A percentile compares a stretch with the other conserved stretches of the same genome.
phyloP scores from a whole-genome alignment of 2,888 invertebrate species.

The Eurytoma californica region DNA sequence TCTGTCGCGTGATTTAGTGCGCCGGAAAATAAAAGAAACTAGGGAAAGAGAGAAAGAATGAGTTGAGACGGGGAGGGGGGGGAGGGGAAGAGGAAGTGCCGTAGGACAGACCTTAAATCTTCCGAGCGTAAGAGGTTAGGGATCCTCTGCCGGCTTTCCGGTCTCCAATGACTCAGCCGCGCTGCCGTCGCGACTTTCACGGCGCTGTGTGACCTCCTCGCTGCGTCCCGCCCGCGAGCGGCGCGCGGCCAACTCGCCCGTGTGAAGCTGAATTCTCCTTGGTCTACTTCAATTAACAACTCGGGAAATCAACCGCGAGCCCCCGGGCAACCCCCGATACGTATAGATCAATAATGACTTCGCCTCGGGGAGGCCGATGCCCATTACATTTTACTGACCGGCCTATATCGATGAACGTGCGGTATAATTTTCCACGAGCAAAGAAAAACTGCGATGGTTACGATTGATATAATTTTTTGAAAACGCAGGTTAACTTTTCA shows the following conservation, averaged over 20 bases:
- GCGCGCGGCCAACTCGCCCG: background rate
- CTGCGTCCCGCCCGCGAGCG: background rate
- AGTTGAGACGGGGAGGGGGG: background rate
- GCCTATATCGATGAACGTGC: background rate
- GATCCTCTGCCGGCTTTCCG: slow-evolving; percentile 47
- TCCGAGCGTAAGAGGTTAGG: slow-evolving; percentile 53
- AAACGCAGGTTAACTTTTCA: too few relatives aligned
- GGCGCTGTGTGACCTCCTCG: background rate
- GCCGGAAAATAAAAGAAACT: slow-evolving; percentile 62
- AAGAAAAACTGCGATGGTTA: background rate
- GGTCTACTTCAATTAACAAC: slow-evolving; percentile 40
- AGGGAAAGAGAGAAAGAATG: slow-evolving; percentile 31
- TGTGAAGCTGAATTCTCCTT: slow-evolving; percentile 35
- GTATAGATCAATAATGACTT: slow-evolving; percentile 24
- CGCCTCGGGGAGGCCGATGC: background rate
- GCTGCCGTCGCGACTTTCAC: background rate
- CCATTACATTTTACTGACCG: background rate
- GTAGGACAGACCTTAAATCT: slow-evolving; percentile 61
- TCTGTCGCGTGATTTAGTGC: slow-evolving; percentile 67
- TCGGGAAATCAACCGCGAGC: slow-evolving; percentile 15
- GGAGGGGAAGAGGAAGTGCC: slow-evolving; percentile 55
- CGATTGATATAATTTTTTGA: too few relatives aligned
- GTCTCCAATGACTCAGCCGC: slow-evolving; percentile 39
- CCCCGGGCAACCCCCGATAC: background rate
- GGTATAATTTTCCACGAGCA: background rate